Evolutionary conservation across 2,797 vertebrate species (phyloP).

Genomic region (Ispidina lecontei): DNA sequence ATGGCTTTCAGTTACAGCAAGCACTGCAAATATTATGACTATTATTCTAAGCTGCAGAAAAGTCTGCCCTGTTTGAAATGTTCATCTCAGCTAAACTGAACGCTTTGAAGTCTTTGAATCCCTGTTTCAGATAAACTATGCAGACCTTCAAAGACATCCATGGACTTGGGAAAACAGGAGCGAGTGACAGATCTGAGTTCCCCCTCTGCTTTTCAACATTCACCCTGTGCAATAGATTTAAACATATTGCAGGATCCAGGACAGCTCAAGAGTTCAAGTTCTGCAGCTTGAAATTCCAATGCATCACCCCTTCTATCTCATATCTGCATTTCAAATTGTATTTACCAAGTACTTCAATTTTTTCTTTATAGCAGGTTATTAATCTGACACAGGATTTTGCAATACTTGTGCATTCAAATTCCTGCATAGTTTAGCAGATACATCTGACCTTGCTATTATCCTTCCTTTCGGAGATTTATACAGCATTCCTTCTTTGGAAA

Average conservation of each 20-base stretch:
- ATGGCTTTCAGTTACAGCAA: neutral
- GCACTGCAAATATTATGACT: neutral
- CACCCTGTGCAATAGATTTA: neutral
- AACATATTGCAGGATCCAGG: neutral
- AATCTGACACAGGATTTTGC: constrained; percentile 54
- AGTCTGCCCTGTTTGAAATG: neutral
- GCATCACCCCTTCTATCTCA: neutral
- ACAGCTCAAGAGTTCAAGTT: constrained; percentile 14
- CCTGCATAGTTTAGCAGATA: neutral
- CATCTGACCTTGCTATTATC: constrained; percentile 50
- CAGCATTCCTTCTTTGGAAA: constrained; percentile 62
- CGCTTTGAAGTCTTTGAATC: constrained; percentile 38
- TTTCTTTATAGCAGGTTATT: constrained; percentile 31
- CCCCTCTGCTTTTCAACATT: neutral
- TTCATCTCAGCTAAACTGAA: constrained; percentile 33
- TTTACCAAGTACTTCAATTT: constrained; percentile 13
- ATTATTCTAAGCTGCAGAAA: constrained; percentile 38
- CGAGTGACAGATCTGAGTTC: neutral
- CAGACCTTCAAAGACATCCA: neutral
- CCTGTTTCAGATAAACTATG: neutral
- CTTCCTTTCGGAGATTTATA: constrained; percentile 66
- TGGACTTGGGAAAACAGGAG: neutral
- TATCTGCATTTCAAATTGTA: constrained; percentile 41
- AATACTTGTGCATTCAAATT: constrained; percentile 15
- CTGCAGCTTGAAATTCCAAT: constrained; percentile 22